Percentiles rank a stretch among this genome's conserved stretches.
Evolutionary conservation across 2,113 vertebrate species (phyloP).

Genomic region (Malurus cyaneus): DNA sequence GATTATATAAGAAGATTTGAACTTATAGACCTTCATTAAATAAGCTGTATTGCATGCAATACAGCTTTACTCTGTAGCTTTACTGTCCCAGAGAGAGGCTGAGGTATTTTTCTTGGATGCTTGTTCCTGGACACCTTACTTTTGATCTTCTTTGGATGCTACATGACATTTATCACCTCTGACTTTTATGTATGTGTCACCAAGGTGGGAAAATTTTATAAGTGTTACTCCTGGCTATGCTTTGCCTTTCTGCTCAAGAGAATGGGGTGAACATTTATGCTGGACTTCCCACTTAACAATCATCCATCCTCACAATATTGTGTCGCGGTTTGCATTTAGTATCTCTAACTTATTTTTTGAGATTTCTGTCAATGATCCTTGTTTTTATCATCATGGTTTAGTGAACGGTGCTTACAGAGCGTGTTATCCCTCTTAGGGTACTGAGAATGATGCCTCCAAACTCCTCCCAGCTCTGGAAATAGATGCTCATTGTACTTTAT

Average conservation of each 20-base stretch:
- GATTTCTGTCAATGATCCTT: not conserved
- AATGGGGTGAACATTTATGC: not conserved
- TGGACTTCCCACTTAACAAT: not conserved
- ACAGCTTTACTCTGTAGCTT: not conserved
- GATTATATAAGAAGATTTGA: not conserved
- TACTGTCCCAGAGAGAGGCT: not conserved
- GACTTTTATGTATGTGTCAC: not conserved
- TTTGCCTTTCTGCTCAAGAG: not conserved
- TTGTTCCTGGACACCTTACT: not conserved
- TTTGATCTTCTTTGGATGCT: not conserved
- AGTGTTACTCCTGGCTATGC: not conserved
- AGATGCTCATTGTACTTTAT: not conserved
- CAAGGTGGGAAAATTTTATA: not conserved
- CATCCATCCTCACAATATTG: not conserved
- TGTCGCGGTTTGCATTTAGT: not conserved
- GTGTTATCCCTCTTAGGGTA: not conserved
- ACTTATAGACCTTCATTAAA: not conserved
- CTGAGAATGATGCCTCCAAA: not conserved
- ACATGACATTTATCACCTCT: not conserved
- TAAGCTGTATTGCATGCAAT: rapidly evolving
- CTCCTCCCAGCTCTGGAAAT: not conserved
- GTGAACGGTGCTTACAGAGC: not conserved
- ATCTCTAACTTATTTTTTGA: not conserved
- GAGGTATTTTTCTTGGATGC: not conserved
- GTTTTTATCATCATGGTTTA: not conserved